Evolutionary conservation across 2,797 vertebrate species (phyloP), one percentile per base, ranked within the genome.

Genomic region (Tangara arthus): DNA sequence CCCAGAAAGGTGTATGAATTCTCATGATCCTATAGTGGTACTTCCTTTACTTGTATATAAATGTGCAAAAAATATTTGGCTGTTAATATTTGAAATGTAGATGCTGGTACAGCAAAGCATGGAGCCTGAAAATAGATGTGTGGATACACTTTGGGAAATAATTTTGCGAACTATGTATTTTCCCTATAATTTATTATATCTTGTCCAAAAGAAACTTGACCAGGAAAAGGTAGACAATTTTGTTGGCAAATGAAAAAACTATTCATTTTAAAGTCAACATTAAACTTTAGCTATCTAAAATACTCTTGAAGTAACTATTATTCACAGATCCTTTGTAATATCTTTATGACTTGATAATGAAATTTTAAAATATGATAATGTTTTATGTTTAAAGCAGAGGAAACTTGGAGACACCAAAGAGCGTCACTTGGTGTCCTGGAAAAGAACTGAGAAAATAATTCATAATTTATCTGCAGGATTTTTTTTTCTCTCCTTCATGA

Each of bases 321-420:
- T 75, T 94, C 50, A n/a, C 18, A 71, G 30, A 65, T 59, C n/a
- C 39, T 81, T 93, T 94, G 47, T 93, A 78, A 27, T 75, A 68
- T 44, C 72, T 78, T 77, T 88, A 46, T 75, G 72, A 88, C 55
- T 76, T 59, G 30, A 55, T 94, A 50, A 94, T 95, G 77, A 93
- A 90, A 90, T 55, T 90, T 94, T 94, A 94, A 95, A 94, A 94
- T 91, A 94, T 83, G 53, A 27, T 88, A 80, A 91, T 75, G 7
- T 50, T 71, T 87, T 93, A 57, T 86, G 50, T 95, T 91, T 83
- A 88, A 94, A 94, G 82, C 35, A 77, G 46, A 68, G 20, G 27
- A 90, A 88, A 59, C 39, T 75, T 81, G n/a, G 50, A 90, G 76
- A 68, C 80, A 79, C 57, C 61, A 91, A 93, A 94, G 73, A 82